A percentile compares a stretch with the other conserved stretches of the same genome.
Conservation (phyloP, 2,113 vertebrate species). For the Bos indicus region DNA sequence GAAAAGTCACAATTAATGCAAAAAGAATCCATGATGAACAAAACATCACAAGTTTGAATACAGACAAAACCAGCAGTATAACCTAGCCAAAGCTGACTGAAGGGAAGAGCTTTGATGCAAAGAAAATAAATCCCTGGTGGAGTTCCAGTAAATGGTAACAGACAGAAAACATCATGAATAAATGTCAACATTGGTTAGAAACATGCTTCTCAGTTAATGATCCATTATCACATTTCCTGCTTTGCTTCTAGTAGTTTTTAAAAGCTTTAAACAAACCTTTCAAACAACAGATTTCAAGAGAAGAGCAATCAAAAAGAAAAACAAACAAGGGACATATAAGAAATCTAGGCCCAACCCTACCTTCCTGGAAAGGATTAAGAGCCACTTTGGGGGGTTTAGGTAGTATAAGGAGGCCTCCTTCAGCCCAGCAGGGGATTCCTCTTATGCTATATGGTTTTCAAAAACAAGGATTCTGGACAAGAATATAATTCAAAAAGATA, state of each 20-base stretch:
- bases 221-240: neutral
- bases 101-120: neutral
- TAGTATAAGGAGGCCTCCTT: neutral
- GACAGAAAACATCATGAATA: neutral
- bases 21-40: neutral
- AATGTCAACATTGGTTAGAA: neutral
- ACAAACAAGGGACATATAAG: neutral
- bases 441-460: neutral
- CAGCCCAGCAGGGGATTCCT: neutral
- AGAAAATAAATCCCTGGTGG: neutral
- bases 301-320: neutral
- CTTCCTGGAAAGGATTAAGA: neutral
- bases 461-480: neutral
- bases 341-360: neutral
- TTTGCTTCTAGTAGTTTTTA: neutral
- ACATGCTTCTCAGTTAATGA: neutral
- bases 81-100: neutral
- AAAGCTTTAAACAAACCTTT: neutral
- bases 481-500: neutral
- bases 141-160: neutral
- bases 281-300: neutral
- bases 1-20: neutral
- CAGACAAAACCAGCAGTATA: neutral
- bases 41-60: neutral
- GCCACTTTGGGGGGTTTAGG: neutral